Conservation (phyloP, 2,113 vertebrate genomes). For the Nothobranchius furzeri region DNA sequence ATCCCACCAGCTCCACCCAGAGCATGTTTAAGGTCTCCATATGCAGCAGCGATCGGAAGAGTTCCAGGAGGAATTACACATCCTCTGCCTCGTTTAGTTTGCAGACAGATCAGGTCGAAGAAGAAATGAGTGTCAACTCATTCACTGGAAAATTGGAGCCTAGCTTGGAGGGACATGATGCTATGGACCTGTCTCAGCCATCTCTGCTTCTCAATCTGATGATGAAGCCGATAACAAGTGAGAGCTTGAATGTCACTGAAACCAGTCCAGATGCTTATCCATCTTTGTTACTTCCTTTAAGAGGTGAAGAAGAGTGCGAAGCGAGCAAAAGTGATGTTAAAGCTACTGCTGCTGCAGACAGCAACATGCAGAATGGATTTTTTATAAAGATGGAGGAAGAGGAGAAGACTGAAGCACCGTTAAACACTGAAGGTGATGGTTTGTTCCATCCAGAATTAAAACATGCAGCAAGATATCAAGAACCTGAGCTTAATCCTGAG, state of each 20-base stretch:
- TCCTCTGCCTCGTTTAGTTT: slow-evolving; percentile 5
- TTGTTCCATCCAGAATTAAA: slow-evolving; percentile 11
- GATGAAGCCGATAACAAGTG: slow-evolving; percentile 54
- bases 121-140: slow-evolving; percentile 1
- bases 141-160: slow-evolving; percentile 56
- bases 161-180: slow-evolving; percentile 42
- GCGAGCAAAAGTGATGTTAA: slow-evolving; percentile 35
- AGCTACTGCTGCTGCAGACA: slow-evolving; percentile 58
- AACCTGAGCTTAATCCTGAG: slow-evolving; percentile 1
- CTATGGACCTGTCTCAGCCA: slow-evolving; percentile 66
- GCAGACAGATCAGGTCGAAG: slow-evolving; percentile 15
- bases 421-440: neutral
- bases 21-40: slow-evolving; percentile 56
- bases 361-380: slow-evolving; percentile 35
- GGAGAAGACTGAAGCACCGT: slow-evolving; percentile 17
- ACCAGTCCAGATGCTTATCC: slow-evolving; percentile 20
- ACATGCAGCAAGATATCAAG: slow-evolving; percentile 9
- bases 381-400: slow-evolving; percentile 50
- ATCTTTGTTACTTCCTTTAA: slow-evolving; percentile 16
- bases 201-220: slow-evolving; percentile 50
- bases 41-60: slow-evolving; percentile 68
- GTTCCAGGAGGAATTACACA: slow-evolving; percentile 23
- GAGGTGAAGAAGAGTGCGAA: slow-evolving; percentile 25
- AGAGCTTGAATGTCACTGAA: slow-evolving; percentile 42
- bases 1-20: slow-evolving; percentile 20